A percentile compares a stretch with the other conserved stretches of the same genome.
These are phyloP conservation scores for Hemibagrus guttatus DNA, from an alignment of 2,797 vertebrate species.

Conservation along the genomic window DNA sequence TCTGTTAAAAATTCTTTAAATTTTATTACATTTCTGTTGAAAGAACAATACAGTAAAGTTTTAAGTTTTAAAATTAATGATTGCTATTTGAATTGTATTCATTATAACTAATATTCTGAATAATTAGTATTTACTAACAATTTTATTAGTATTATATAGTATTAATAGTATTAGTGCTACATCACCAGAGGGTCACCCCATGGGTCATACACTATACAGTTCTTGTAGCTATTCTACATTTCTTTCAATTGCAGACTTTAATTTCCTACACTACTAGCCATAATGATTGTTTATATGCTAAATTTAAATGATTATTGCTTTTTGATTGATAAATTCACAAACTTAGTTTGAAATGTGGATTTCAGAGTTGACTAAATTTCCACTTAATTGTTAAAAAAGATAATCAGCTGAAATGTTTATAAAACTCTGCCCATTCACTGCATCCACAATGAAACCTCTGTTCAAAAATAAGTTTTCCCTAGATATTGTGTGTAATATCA, in stretches of 20 bases:
- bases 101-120: not conserved
- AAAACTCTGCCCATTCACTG: not conserved
- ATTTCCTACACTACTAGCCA: not conserved
- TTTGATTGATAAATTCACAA: not conserved
- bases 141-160: too few species aligned
- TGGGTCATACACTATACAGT: not conserved
- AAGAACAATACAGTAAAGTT: not conserved
- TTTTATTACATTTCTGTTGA: not conserved
- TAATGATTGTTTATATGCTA: too few species aligned
- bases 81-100: not conserved
- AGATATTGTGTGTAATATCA: not conserved
- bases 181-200: not conserved
- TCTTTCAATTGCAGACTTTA: not conserved
- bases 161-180: too few species aligned
- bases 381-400: too few species aligned
- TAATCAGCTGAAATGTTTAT: not conserved
- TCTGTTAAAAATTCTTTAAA: not conserved
- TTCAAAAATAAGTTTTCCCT: not conserved
- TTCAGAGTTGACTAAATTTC: not conserved
- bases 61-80: not conserved
- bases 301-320: too few species aligned
- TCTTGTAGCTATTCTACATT: not conserved
- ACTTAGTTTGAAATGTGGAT: not conserved
- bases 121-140: not conserved
- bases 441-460: not conserved